Percentiles rank a stretch among this genome's conserved stretches.
These are phyloP conservation scores for Cotesia chilonis DNA, from an alignment of 1,140 invertebrate species.

Conservation along the genomic window DNA sequence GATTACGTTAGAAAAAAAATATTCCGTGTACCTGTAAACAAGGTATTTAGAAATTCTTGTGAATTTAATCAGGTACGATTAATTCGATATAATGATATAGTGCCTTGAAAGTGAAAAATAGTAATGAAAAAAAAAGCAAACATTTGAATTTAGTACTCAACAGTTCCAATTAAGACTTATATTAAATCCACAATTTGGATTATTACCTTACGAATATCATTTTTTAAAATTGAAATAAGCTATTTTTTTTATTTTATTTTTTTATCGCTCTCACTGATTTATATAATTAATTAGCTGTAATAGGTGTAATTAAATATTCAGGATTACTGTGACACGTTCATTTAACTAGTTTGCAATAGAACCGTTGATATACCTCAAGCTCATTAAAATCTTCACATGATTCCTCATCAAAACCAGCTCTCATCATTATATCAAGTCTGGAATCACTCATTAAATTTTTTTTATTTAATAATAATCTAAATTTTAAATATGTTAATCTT, in stretches of 20 bases:
- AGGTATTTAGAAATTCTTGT: neutral
- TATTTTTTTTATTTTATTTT: neutral
- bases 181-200: neutral
- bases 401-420: constrained; percentile 41
- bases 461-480: constrained; percentile 52
- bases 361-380: constrained; percentile 57
- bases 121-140: constrained; percentile 19
- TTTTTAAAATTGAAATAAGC: constrained; percentile 4
- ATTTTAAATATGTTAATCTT: constrained; percentile 51
- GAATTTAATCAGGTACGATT: neutral
- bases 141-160: neutral
- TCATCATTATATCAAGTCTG: constrained; percentile 50
- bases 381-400: constrained; percentile 37
- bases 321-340: neutral
- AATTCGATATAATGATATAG: constrained; percentile 11
- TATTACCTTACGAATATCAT: neutral
- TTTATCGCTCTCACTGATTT: neutral
- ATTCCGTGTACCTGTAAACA: too few species aligned
- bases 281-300: constrained; percentile 4
- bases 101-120: neutral
- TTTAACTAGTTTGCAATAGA: constrained; percentile 43
- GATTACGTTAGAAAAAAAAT: too few species aligned
- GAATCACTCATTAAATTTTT: constrained; percentile 38
- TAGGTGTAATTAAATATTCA: neutral
- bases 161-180: neutral